Conservation (phyloP, 2,888 invertebrate genomes). For the Apoda limacodes region DNA sequence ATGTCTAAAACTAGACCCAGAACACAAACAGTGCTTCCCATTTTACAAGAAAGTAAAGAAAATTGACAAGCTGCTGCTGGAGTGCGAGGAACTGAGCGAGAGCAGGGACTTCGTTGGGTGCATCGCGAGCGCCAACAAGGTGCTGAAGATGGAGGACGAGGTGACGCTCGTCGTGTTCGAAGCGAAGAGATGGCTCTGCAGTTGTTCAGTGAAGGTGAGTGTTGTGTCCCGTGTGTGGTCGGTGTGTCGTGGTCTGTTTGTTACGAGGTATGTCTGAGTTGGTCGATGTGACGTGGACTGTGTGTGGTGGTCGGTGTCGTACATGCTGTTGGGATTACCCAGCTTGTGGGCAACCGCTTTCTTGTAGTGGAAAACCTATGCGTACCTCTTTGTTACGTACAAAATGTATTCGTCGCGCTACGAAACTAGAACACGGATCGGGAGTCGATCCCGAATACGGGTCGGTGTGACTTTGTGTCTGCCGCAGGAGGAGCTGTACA, state of each 20-base stretch:
- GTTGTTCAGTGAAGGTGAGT: constrained; percentile 72
- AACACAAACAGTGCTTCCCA: constrained; percentile 95
- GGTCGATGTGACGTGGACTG: neutral
- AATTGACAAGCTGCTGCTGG: constrained; percentile 81
- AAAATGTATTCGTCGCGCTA: no score
- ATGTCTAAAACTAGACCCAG: constrained; percentile 96
- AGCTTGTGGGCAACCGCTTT: no score
- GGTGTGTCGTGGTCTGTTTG: neutral
- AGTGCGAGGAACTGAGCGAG: constrained; percentile 73
- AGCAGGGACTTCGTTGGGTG: constrained; percentile 76
- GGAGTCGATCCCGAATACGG: no score
- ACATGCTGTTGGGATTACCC: no score
- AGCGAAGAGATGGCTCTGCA: constrained; percentile 83
- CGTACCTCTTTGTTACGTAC: no score
- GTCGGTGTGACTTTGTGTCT: no score
- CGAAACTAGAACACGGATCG: no score
- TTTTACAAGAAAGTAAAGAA: constrained; percentile 97
- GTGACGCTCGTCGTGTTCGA: constrained; percentile 78
- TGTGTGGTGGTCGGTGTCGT: no score
- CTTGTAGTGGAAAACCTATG: no score
- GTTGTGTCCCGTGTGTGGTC: neutral
- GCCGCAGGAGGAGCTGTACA: constrained; percentile 75
- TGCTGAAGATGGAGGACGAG: constrained; percentile 77
- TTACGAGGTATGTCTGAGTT: neutral
- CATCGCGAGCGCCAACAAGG: constrained; percentile 74